Conservation (phyloP, 2,797 vertebrate species). For the Lepilemur septentrionalis region DNA sequence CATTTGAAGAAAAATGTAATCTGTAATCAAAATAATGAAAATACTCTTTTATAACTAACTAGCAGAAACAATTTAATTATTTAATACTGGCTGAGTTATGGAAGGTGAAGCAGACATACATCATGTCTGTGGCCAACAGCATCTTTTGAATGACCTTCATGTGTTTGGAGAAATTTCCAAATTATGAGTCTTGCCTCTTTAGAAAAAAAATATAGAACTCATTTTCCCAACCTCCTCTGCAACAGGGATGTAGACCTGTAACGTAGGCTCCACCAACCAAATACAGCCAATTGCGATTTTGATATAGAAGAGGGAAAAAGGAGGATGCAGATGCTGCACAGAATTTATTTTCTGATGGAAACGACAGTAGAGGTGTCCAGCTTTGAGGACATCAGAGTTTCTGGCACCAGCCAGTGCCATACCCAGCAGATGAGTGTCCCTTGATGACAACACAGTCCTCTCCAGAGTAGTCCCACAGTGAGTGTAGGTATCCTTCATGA, state of each 20-base stretch:
- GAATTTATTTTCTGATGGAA: background rate
- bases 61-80: background rate
- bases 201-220: background rate
- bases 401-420: background rate
- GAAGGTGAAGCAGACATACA: background rate
- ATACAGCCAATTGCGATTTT: background rate
- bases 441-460: background rate
- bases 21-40: conserved; percentile 14
- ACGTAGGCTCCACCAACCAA: background rate
- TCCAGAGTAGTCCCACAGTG: background rate
- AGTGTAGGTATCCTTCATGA: background rate
- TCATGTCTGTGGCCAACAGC: background rate
- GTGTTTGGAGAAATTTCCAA: background rate
- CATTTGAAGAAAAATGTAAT: background rate
- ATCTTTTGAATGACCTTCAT: background rate
- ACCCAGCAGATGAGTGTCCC: background rate
- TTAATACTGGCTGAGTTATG: background rate
- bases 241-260: background rate
- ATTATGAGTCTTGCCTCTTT: background rate
- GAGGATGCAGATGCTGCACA: background rate
- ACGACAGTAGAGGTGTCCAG: background rate
- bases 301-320: background rate
- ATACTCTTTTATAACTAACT: background rate
- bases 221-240: background rate
- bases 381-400: background rate